Evolutionary conservation across 2,797 vertebrate species (phyloP), one percentile per base, ranked within the genome.

Genomic region (Myiotriccus ornatus): DNA sequence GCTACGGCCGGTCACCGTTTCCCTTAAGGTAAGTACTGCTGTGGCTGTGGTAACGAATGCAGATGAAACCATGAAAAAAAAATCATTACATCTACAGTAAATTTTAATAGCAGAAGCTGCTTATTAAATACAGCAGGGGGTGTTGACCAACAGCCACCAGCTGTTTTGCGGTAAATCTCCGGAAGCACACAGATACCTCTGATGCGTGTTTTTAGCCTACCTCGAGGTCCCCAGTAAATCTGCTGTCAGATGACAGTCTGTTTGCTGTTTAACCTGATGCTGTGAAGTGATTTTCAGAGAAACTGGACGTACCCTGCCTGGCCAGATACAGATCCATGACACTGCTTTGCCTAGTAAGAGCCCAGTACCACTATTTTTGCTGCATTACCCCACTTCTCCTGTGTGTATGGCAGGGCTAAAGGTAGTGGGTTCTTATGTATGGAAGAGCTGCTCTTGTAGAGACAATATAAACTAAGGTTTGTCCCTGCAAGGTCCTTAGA

Each of bases 11-110:
- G 94, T 88, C 89, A 84, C 75, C 11, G 35, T 87, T 95, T 95
- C 81, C 93, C 70, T 93, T 80, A 77, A 94, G 78, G 52, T 73
- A 94, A 94, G 62, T 50, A 53, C 52, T 88, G 70, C 35, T 73
- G 81, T 70, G 83, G 84, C 85, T 93, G 88, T 34, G 22, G 44
- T 37, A 93, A 94, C 46, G 65, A 91, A 35, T 49, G 77, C 59
- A 93, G 68, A 92, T 49, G 60, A 90, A 95, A 84, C 34, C 35
- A 94, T 9, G 62, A 73, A 60, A 84, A 75, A 35, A 50, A 76
- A 67, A 89, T 56, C 53, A 71, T 82, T 86, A 93, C 57, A 78
- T 60, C 43, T 74, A 76, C 34, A 4, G 0, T 47, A 89, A 92
- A 78, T 35, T 86, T 50, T 14, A 80, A 62, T 22, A 55, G 64